Conservation (phyloP, 2,113 vertebrate genomes). For the Ranitomeya variabilis region DNA sequence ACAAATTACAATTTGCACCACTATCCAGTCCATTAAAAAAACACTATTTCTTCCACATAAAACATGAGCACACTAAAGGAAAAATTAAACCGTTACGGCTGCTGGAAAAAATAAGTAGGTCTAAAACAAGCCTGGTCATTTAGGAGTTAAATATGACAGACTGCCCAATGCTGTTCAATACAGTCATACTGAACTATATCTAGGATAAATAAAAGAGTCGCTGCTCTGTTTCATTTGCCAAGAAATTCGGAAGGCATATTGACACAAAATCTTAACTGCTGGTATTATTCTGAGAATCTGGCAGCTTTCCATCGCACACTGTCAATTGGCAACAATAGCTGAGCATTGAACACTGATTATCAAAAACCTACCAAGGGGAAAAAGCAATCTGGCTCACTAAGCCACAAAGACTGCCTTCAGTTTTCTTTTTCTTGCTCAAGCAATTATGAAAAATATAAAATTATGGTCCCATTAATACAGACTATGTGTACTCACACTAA, state of each 20-base stretch:
- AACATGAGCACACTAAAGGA: too few relatives aligned
- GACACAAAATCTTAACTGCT: constrained; percentile 24
- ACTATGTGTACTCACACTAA: neutral
- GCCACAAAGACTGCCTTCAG: constrained; percentile 26
- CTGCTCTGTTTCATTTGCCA: constrained; percentile 22
- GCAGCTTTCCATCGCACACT: constrained; percentile 32
- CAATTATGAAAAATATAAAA: constrained; percentile 8
- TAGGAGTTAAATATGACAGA: neutral
- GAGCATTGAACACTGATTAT: constrained; percentile 39
- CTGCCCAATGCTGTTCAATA: neutral
- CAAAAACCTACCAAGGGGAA: constrained; percentile 30
- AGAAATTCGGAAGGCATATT: constrained; percentile 39
- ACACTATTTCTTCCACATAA: too few relatives aligned
- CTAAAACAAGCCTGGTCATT: neutral
- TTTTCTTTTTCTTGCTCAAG: constrained; percentile 1
- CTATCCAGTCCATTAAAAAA: too few relatives aligned
- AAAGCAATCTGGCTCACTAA: constrained; percentile 38
- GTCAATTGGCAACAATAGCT: constrained; percentile 34
- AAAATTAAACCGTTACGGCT: too few relatives aligned
- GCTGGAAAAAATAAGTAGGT: neutral
- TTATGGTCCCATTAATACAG: neutral
- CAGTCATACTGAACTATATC: constrained; percentile 21
- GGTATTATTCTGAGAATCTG: constrained; percentile 31
- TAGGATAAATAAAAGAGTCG: constrained; percentile 17
- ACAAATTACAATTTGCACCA: too few relatives aligned